Base-by-base conservation (phyloP, 2,888 invertebrate genomes). In the Athalia rosae region DNA sequence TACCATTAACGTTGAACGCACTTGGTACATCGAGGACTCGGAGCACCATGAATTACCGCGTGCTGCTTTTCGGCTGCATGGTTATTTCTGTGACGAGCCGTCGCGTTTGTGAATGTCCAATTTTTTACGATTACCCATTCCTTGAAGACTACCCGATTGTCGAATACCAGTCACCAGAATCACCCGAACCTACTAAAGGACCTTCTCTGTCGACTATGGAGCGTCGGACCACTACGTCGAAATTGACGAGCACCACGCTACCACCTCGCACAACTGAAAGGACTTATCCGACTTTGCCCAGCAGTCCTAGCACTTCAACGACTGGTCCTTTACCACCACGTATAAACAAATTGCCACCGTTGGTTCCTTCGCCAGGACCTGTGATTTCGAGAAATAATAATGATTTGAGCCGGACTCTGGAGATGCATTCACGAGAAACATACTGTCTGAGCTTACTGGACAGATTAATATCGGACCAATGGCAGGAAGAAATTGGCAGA, bases 401-500 rank as follows among this genome's bases (percentile, higher is more conserved):
- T 7, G 74, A 74, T 28, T 11, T 74, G 61, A 61, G 47, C 41
- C 62, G 2, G 7, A 11, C 61, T n/a, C 74, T 61, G 47, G 48
- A 74, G 28, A 61, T 4, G 47, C 74, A 74, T 9, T 15, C 28
- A 59, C 47, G 61, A n/a, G 74, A 74, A 41, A 4, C 74, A 48
- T 28, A 74, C 74, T 74, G 74, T 61, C 9, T 74, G 3, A 28
- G 4, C 28, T 61, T 61, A 6, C 58, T 74, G 62, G 74, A 74
- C n/a, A 41, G 11, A 0, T 45, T 74, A 61, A 45, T 74, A 5
- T 4, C 74, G 48, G 9, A 47, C n/a, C 61, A 41, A 28, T 74
- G 74, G 74, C 74, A 74, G 62, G 61, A 74, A 13, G 74, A 74
- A n/a, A 74, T 74, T 4, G 62, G 50, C 48, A 74, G 41, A 28